These are phyloP conservation scores for Dicentrarchus labrax DNA, from an alignment of 2,113 vertebrate genomes.

Conservation along the genomic window DNA sequence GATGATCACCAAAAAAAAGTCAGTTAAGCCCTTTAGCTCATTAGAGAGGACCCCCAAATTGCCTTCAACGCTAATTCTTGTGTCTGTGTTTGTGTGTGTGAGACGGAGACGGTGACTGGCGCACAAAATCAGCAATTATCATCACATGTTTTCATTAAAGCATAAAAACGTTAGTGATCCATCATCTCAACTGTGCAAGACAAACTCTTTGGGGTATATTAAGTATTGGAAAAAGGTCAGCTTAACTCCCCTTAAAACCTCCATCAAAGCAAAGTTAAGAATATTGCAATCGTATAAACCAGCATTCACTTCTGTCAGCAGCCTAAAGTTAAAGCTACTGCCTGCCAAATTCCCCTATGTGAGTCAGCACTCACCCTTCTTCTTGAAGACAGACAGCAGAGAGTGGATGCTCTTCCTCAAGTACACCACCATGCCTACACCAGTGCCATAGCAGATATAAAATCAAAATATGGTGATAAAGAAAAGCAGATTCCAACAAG, in stretches of 20 bases:
- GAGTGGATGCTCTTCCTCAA: constrained; percentile 89
- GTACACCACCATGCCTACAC: constrained; percentile 91
- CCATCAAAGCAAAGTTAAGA: constrained; percentile 1
- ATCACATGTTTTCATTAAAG: background rate
- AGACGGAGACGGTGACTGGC: background rate
- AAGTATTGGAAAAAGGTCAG: background rate
- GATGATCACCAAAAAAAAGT: constrained; percentile 43
- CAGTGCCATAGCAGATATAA: constrained; percentile 42
- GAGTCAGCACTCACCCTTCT: constrained; percentile 89
- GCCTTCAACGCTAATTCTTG: constrained; percentile 10
- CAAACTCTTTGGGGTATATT: background rate
- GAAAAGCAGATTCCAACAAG: constrained; percentile 7
- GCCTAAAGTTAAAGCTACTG: constrained; percentile 4
- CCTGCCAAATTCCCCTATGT: background rate
- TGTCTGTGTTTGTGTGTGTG: constrained; percentile 8
- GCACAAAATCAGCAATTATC: background rate
- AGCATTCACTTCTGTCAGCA: background rate
- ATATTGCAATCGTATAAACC: background rate
- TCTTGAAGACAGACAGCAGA: constrained; percentile 93
- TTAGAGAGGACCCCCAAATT: constrained; percentile 60
- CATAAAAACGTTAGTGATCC: background rate
- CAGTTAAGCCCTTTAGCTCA: constrained; percentile 71
- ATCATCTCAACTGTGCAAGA: background rate
- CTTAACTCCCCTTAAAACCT: background rate
- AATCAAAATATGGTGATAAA: background rate